These are phyloP conservation scores for Dryobates pubescens DNA, from an alignment of 2,797 vertebrate species.

Conservation along the genomic window DNA sequence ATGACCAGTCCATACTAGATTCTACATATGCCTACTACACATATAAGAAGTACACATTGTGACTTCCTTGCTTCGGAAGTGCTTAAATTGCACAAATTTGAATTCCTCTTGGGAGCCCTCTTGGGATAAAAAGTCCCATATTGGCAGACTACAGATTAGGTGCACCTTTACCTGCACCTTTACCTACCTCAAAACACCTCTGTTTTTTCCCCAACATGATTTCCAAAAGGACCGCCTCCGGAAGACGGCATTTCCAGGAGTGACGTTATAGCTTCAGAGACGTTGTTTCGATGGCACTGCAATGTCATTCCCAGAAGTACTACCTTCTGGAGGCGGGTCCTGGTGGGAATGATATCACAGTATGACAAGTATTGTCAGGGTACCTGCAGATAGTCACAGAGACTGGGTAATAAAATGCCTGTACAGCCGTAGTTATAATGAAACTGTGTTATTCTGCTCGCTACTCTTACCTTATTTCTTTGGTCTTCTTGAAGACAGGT, in stretches of 20 bases:
- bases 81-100: background rate
- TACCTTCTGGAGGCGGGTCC: conserved; percentile 82
- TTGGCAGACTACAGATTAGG: conserved; percentile 41
- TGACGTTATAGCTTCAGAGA: conserved; percentile 78
- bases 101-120: background rate
- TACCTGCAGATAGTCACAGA: conserved; percentile 72
- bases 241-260: conserved; percentile 81
- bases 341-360: conserved; percentile 81
- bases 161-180: conserved; percentile 67
- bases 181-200: conserved; percentile 80
- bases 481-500: conserved; percentile 98
- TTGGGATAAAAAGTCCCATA: conserved; percentile 47
- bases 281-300: conserved; percentile 74
- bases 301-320: conserved; percentile 81
- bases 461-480: conserved; percentile 93
- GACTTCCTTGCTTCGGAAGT: background rate
- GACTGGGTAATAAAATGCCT: conserved; percentile 54
- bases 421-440: conserved; percentile 2
- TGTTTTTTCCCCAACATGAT: conserved; percentile 79
- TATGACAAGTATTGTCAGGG: conserved; percentile 77
- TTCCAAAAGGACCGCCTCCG: conserved; percentile 82
- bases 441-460: conserved; percentile 3
- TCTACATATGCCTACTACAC: background rate
- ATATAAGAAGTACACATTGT: background rate
- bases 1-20: background rate